Percentiles rank a stretch among this genome's conserved stretches.
Evolutionary conservation across 37 sponge, comb jelly and placozoan genomes (phyloP).

Genomic region (Haliclona indistincta): DNA sequence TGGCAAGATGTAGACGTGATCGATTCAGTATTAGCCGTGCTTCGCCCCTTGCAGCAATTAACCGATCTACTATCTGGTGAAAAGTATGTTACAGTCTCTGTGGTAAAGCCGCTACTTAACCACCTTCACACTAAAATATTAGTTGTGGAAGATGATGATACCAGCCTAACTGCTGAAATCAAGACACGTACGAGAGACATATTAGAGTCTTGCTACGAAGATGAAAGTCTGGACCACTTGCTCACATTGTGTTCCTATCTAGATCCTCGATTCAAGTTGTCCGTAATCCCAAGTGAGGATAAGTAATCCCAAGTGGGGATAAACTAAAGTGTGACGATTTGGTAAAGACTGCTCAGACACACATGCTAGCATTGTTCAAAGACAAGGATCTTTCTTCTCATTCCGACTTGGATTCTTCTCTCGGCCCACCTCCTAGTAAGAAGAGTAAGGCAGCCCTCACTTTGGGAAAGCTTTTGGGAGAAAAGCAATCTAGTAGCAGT

Average conservation of each 20-base stretch:
- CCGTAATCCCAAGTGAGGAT: neutral
- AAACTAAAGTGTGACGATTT: neutral
- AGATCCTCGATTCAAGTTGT: conserved; percentile 31
- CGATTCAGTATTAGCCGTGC: neutral
- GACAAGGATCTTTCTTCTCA: too few relatives aligned
- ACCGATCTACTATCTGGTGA: conserved; percentile 26
- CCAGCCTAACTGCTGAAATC: conserved; percentile 19
- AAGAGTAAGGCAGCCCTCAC: neutral
- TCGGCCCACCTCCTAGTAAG: neutral
- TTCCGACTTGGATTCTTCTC: too few relatives aligned
- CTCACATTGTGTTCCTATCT: conserved; percentile 17
- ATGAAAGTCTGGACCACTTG: neutral
- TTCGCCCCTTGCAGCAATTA: conserved; percentile 4
- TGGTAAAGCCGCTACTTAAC: conserved; percentile 14
- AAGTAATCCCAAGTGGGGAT: neutral
- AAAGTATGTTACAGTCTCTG: conserved; percentile 14
- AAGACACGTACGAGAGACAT: neutral
- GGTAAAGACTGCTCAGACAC: neutral
- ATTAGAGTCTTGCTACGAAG: neutral
- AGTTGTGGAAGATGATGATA: neutral
- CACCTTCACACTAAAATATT: neutral
- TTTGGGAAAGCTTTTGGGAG: neutral
- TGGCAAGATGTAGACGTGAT: conserved; percentile 29
- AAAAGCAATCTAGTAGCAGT: neutral
- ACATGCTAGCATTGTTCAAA: too few relatives aligned